Evolutionary conservation across 2,113 vertebrate genomes (phyloP), one percentile per base, ranked within the genome.

Genomic region (Dicerorhinus sumatrensis): DNA sequence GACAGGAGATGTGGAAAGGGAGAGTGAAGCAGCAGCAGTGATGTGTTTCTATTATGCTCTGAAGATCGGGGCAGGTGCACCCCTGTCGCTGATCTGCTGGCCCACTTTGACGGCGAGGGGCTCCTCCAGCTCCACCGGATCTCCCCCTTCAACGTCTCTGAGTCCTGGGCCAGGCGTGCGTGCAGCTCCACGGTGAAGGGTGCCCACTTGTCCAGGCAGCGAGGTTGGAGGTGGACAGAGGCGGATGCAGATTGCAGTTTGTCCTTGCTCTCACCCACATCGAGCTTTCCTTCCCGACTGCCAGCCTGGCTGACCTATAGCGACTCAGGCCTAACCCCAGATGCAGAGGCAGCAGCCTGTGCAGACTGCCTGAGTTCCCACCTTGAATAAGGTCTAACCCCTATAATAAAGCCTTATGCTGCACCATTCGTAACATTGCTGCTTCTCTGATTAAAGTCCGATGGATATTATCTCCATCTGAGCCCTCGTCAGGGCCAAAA

Each of bases 1-100:
- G 4, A 10, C 3, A 0, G 12, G 23, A 69, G 17, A 11, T 77
- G 14, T 17, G 65, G 77, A 27, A 65, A 82, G 77, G 13, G 9
- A 36, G 25, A 42, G 23, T 12, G 56, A 42, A 27, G 70, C 18
- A 23, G 89, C 85, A 51, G 77, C n/a, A 11, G 51, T 63, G 21
- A 0, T 10, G 7, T 33, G 75, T 23, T 42, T 27, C 17, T 4
- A 33, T 9, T 56, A 12, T 3, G 39, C 65, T 36, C 82, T 48
- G 39, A 51, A 89, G 73, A n/a, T 31, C 2, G 0, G 73, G 36
- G 21, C n/a, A 42, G 25, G 46, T 0, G 0, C 17, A 2, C 33
- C 33, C 6, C 7, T 4, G 16, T 23, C n/a, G 0, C 60, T 23
- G 8, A n/a, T 14, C 58, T 39, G 4, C 11, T 6, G 42, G 80